phyloP scores from a whole-genome alignment of 2,888 invertebrate genomes.

The Hylaea fasciaria region DNA sequence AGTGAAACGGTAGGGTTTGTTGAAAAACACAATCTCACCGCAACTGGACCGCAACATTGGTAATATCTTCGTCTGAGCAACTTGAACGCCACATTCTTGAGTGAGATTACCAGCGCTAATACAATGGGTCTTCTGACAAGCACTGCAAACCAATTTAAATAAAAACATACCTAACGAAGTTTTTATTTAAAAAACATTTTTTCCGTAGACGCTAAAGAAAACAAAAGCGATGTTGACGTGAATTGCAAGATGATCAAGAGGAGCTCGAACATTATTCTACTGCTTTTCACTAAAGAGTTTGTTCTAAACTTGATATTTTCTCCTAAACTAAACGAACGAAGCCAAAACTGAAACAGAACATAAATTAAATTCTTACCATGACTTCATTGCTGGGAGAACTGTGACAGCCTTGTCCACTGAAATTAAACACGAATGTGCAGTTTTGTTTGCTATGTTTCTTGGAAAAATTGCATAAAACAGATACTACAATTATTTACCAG shows the following conservation, averaged over 20 bases:
- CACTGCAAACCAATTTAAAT: constrained; percentile 11
- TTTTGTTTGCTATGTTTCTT: neutral
- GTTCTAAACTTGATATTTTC: no score
- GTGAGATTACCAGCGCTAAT: neutral
- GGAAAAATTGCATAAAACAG: no score
- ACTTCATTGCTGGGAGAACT: constrained; percentile 18
- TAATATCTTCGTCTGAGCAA: neutral
- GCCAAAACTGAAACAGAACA: no score
- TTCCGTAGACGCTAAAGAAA: no score
- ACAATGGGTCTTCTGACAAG: constrained; percentile 11
- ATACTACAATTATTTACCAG: neutral
- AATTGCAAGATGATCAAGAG: no score
- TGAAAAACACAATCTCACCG: constrained; percentile 10
- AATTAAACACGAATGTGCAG: neutral
- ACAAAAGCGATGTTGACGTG: no score
- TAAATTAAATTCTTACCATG: constrained; percentile 22
- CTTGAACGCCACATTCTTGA: constrained; percentile 1
- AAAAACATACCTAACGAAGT: no score
- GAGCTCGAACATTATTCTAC: no score
- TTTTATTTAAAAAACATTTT: no score
- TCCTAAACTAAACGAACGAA: no score
- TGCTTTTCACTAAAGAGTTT: no score
- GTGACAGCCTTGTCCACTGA: constrained; percentile 28
- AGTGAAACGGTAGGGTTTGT: no score
- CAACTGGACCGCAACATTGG: neutral